Evolutionary conservation across 2,113 vertebrate species (phyloP), one percentile per base, ranked within the genome.

Genomic region (Mungos mungo): DNA sequence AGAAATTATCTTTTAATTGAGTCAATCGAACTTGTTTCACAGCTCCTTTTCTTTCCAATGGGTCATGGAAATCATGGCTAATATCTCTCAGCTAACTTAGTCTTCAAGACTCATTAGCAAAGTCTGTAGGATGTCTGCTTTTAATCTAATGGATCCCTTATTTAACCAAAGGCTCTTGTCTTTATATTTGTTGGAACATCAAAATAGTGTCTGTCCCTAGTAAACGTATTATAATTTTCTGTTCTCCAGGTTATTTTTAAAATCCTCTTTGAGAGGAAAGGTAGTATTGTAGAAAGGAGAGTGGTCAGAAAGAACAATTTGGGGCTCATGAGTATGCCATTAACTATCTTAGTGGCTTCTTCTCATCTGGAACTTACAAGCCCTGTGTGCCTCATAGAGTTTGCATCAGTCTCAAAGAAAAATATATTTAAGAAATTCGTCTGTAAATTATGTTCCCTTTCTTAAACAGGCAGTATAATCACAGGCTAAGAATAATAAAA

Each of bases 401-500:
- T 92, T 25, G 12, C 27, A 23, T 47, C 18, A 76, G 57, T 31
- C 33, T 88, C 60, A 18, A 65, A 72, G 21, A 18, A 31, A 13
- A 86, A 71, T 27, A 83, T 66, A 23, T 25, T 7, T 33, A 60
- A 93, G 45, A 97, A 90, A 71, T 2, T 45, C 33, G 8, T 69
- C 90, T 96, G 65, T 52, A 69, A 90, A 35, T 68, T 90, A 45
- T 47, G 19, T 79, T 41, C 15, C 31, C 33, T 74, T 93, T 94
- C 35, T 52, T 90, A 80, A 90, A 76, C n/a, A 88, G 14, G 31
- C 27, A 66, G 33, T 54, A 13, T 69, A 52, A 69, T 33, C 74
- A 69, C 38, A 95, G 87, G 31, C 79, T 87, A 66, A 93, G 47
- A 79, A 52, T 92, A 84, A 84, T 38, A 84, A 76, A 72, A 72